phyloP scores from a whole-genome alignment of 1,140 invertebrate genomes.

The Sycophaga agraensis region DNA sequence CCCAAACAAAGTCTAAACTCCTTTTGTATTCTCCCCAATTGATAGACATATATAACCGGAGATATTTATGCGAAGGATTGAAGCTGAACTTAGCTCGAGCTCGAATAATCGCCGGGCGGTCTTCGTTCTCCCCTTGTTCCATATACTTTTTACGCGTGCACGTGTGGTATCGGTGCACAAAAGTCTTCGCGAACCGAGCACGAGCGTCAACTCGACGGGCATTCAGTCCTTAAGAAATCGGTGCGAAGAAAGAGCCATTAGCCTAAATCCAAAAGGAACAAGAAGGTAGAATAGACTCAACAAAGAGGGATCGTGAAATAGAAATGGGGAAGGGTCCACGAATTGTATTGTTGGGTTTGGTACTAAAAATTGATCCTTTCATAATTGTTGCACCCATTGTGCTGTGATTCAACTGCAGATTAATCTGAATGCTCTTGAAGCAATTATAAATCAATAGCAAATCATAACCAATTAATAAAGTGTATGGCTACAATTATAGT shows the following conservation, averaged over 20 bases:
- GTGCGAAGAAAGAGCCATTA: slow-evolving; percentile 14
- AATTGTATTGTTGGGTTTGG: neutral
- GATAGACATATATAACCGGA: no score
- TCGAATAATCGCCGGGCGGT: neutral
- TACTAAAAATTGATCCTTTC: no score
- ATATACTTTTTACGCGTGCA: no score
- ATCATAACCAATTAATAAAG: no score
- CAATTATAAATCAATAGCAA: no score
- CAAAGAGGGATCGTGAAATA: slow-evolving; percentile 1
- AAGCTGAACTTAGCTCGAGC: neutral
- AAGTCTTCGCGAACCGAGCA: neutral
- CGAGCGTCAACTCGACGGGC: no score
- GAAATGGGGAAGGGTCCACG: slow-evolving; percentile 29
- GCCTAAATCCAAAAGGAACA: neutral
- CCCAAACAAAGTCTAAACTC: no score
- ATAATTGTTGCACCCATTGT: no score
- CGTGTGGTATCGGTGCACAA: slow-evolving; percentile 5
- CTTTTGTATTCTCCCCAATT: no score
- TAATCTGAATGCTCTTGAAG: no score
- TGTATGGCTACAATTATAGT: no score
- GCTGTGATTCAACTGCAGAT: no score
- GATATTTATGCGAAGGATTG: neutral
- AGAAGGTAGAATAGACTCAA: slow-evolving; percentile 13
- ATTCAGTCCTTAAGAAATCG: slow-evolving; percentile 11
- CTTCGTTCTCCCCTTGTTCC: neutral